Conservation (phyloP, 2,888 invertebrate genomes). For the Cheilosia scutellata region DNA sequence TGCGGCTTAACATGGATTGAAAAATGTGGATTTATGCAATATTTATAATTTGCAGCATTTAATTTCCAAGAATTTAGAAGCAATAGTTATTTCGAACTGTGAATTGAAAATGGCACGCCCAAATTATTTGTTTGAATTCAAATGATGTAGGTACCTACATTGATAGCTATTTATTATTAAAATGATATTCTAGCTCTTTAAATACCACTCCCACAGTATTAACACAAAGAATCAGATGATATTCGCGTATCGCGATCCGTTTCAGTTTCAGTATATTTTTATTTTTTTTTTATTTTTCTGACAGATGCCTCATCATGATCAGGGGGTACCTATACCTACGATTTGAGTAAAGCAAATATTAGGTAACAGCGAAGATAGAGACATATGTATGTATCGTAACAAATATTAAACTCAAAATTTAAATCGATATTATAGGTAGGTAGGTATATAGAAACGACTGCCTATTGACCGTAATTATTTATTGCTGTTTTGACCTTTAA, state of each 20-base stretch:
- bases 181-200: neutral
- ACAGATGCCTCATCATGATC: neutral
- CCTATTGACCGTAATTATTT: constrained; percentile 44
- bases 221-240: neutral
- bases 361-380: neutral
- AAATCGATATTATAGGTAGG: constrained; percentile 9
- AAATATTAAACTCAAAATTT: constrained; percentile 30
- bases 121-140: too few relatives aligned
- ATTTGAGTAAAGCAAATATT: constrained; percentile 27
- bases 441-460: constrained; percentile 5
- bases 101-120: too few relatives aligned
- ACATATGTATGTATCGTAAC: neutral
- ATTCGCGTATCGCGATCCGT: neutral
- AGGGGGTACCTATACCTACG: neutral
- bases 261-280: neutral
- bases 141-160: too few relatives aligned
- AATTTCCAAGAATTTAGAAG: too few relatives aligned
- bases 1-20: neutral
- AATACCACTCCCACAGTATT: neutral
- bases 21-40: too few relatives aligned
- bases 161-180: too few relatives aligned
- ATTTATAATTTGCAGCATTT: too few relatives aligned
- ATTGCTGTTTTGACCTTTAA: constrained; percentile 43
- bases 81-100: too few relatives aligned
- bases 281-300: neutral